phyloP scores from a whole-genome alignment of 2,888 invertebrate species.

The Netelia inedita region DNA sequence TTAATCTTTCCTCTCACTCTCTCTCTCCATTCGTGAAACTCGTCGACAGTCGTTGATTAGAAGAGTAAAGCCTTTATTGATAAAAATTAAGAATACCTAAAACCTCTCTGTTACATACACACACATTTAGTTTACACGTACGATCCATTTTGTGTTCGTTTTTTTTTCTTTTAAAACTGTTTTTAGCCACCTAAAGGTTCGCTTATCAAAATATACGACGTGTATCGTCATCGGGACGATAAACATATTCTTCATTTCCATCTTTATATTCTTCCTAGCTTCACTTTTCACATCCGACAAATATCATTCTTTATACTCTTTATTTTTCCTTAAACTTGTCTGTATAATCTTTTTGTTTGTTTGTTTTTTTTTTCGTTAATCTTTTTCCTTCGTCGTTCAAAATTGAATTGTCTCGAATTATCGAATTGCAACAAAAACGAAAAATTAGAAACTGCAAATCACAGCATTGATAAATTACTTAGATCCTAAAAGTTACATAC shows the following conservation, averaged over 20 bases:
- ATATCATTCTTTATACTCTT: slow-evolving; percentile 41
- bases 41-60: slow-evolving; percentile 52
- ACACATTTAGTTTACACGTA: slow-evolving; percentile 67
- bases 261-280: slow-evolving; percentile 55
- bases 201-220: slow-evolving; percentile 72
- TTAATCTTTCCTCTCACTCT: too few relatives aligned
- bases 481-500: slow-evolving; percentile 76
- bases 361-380: slow-evolving; percentile 5
- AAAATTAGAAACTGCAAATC: slow-evolving; percentile 77
- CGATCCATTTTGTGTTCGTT: slow-evolving; percentile 61
- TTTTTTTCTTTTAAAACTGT: slow-evolving; percentile 21
- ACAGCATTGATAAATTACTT: slow-evolving; percentile 81
- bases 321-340: slow-evolving; percentile 28
- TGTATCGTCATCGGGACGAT: slow-evolving; percentile 42
- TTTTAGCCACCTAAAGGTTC: slow-evolving; percentile 52
- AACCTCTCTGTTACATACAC: slow-evolving; percentile 67
- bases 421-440: slow-evolving; percentile 55
- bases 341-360: slow-evolving; percentile 36
- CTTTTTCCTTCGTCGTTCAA: slow-evolving; percentile 17
- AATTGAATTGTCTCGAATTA: slow-evolving; percentile 19
- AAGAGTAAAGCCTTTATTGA: slow-evolving; percentile 79
- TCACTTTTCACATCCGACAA: slow-evolving; percentile 37
- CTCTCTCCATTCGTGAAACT: too few relatives aligned
- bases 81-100: slow-evolving; percentile 76
- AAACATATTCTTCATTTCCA: slow-evolving; percentile 64